Evolutionary conservation across 2,113 vertebrate species (phyloP).

Genomic region (Danionella cerebrum): DNA sequence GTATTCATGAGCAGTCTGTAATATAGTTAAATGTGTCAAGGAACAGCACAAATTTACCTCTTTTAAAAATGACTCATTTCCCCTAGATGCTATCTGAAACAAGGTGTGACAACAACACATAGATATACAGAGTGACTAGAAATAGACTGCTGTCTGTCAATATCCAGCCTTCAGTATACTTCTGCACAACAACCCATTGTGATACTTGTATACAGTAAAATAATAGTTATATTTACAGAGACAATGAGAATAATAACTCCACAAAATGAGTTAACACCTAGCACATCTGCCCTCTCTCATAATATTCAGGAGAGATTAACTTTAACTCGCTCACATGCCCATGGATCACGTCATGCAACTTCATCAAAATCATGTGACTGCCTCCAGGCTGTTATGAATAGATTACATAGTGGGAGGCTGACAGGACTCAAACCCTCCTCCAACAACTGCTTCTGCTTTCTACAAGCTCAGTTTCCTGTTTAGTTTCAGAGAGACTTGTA

Average conservation of each 20-base stretch:
- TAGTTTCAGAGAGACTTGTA: not conserved
- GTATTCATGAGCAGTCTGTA: too few species aligned
- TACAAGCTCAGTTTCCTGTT: conserved; percentile 22
- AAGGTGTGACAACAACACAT: not conserved
- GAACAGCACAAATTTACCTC: too few species aligned
- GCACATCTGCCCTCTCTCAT: conserved; percentile 16
- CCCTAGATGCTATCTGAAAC: not conserved
- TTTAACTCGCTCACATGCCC: conserved; percentile 53
- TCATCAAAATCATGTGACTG: conserved; percentile 61
- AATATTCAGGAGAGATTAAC: conserved; percentile 32
- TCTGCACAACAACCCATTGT: not conserved
- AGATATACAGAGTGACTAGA: not conserved
- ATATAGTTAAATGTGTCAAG: too few species aligned
- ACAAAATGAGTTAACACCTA: not conserved
- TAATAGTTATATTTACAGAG: too few species aligned
- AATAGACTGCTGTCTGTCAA: not conserved
- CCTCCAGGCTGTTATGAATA: conserved; percentile 43
- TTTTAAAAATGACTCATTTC: not conserved
- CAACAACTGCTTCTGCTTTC: not conserved
- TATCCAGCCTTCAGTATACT: not conserved
- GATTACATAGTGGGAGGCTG: conserved; percentile 48
- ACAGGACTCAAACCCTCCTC: conserved; percentile 45
- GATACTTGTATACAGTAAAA: too few species aligned
- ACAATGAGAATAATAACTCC: too few species aligned
- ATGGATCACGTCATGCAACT: conserved; percentile 60